Percentiles rank a stretch among this genome's conserved stretches.
Conservation (phyloP, 2,888 invertebrate species). For the Cheilosia urbana region DNA sequence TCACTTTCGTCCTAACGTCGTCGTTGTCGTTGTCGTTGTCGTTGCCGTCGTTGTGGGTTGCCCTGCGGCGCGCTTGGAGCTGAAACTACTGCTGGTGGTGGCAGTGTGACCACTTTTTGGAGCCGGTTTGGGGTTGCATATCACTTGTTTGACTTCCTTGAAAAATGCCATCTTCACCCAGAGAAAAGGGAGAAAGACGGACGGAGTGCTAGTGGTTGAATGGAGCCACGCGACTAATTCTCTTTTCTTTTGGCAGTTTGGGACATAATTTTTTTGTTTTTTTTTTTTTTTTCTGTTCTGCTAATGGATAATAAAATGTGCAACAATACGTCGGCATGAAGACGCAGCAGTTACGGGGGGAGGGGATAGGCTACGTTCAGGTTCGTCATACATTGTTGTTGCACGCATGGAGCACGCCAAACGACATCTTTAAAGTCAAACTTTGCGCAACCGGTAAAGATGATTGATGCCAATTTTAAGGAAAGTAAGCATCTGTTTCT, state of each 20-base stretch:
- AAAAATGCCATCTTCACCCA: background rate
- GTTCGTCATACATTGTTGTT: conserved; percentile 41
- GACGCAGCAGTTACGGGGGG: conserved; percentile 16
- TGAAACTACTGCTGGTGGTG: conserved; percentile 21
- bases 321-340: conserved; percentile 54
- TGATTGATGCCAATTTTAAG: conserved; percentile 60
- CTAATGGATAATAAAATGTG: conserved; percentile 41
- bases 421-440: conserved; percentile 63
- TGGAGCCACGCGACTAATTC: conserved; percentile 66
- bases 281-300: background rate
- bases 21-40: conserved; percentile 31
- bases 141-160: conserved; percentile 69
- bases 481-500: conserved; percentile 64
- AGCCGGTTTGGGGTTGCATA: conserved; percentile 64
- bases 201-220: conserved; percentile 27
- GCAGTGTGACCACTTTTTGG: conserved; percentile 51
- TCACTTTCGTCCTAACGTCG: conserved; percentile 71
- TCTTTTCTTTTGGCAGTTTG: conserved; percentile 18
- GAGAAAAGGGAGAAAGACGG: background rate
- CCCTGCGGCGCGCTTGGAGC: conserved; percentile 21
- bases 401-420: conserved; percentile 62
- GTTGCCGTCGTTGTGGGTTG: conserved; percentile 3
- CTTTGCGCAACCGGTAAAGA: conserved; percentile 48
- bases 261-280: background rate
- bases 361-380: conserved; percentile 36